Base-by-base conservation (phyloP, 2,797 vertebrate genomes). In the Silurus aristotelis region DNA sequence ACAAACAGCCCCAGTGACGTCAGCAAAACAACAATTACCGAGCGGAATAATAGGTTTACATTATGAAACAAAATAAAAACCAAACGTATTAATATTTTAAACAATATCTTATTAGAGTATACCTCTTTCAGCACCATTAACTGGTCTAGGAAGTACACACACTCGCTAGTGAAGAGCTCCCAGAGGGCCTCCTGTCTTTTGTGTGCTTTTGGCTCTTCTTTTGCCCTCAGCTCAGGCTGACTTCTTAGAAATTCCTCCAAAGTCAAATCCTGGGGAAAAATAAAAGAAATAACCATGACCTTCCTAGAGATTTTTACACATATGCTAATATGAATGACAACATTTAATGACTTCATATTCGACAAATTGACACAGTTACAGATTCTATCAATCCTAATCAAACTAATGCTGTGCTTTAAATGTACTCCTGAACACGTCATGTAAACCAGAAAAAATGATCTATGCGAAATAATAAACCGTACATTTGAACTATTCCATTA, bases 41-140 rank as follows among this genome's bases (percentile, higher is more conserved):
- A 27, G 15, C n/a, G 17, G 25, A 67, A 67, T 17, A 15, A 67
- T 67, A 71, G 19, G 1, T 20, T 13, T 22, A n/a, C 22, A 63
- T n/a, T 63, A 63, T n/a, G 1, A 52, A 52, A 52, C 6, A 52
- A 10, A 58, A 58, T n/a, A 58, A 13, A 58, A 19, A 0, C 2
- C 17, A 58, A 17, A 14, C 15, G 4, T 61, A 61, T 22, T 61
- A 61, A 61, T 61, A 61, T 61, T 61, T 61, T 10, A 19, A 31
- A 31, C 52, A 31, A 60, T 38, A 73, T 55, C n/a, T 6, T 38
- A n/a, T 31, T 77, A 77, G 20, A 58, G 81, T 60, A 75, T 27
- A 97, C 97, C 97, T 93, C 96, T 93, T 98, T 97, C 89, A 98
- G 95, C 92, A 99, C 96, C 94, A 97, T 94, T 83, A 99, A 95